Conservation (phyloP, 2,113 vertebrate genomes). For the Protobothrops flavoviridis region DNA sequence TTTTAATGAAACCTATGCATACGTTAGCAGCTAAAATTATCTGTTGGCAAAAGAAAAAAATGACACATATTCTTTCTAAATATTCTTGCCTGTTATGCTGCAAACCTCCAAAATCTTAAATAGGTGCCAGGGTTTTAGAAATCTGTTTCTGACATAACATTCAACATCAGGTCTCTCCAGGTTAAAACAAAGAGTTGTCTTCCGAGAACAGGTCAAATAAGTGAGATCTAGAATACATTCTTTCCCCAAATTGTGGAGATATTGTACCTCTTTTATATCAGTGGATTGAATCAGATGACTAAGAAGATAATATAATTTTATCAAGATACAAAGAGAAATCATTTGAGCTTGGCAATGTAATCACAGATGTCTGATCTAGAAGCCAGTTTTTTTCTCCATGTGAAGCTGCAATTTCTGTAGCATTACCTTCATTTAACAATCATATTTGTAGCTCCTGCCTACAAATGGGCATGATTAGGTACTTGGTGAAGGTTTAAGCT, state of each 20-base stretch:
- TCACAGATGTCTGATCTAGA: not conserved
- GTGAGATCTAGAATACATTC: not conserved
- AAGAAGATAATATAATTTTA: not conserved
- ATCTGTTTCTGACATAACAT: not conserved
- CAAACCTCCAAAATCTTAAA: not conserved
- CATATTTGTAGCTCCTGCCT: not conserved
- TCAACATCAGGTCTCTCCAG: not conserved
- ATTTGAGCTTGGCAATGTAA: not conserved
- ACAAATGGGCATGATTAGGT: not conserved
- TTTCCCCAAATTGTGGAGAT: not conserved
- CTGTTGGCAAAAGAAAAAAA: not conserved
- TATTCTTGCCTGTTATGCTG: not conserved
- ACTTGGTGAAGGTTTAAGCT: not conserved
- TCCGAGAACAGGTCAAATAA: not conserved
- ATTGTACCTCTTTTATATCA: not conserved
- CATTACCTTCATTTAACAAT: not conserved
- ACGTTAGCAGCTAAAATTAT: conserved; percentile 36
- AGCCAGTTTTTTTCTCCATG: not conserved
- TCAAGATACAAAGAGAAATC: not conserved
- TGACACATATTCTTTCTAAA: not conserved
- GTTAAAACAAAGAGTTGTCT: not conserved
- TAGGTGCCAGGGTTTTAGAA: not conserved
- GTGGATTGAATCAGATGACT: not conserved
- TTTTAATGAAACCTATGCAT: conserved; percentile 34
- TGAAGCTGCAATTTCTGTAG: not conserved